Percentiles rank a stretch among this genome's conserved stretches.
These are phyloP conservation scores for Xyrauchen texanus DNA, from an alignment of 2,113 vertebrate genomes.

Conservation along the genomic window DNA sequence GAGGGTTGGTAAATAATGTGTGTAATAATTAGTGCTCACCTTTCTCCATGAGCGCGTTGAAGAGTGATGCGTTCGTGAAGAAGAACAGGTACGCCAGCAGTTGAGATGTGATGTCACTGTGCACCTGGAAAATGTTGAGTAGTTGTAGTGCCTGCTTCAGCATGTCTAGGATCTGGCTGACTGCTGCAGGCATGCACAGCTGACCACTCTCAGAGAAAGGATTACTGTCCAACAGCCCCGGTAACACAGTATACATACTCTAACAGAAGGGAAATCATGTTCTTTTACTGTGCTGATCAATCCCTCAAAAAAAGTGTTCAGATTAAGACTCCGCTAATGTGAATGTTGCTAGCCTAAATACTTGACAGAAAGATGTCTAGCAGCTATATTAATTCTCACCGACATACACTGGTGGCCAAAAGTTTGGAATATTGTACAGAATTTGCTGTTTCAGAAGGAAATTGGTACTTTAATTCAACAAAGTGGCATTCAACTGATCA, in stretches of 20 bases:
- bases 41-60: conserved; percentile 81
- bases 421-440: no score
- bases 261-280: conserved; percentile 43
- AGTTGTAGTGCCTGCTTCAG: conserved; percentile 73
- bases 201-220: conserved; percentile 74
- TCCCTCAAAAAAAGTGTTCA: no score
- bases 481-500: no score
- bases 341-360: no score
- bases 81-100: conserved; percentile 79
- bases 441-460: no score
- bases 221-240: conserved; percentile 76
- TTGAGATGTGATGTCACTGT: conserved; percentile 73
- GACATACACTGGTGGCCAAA: no score
- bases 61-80: conserved; percentile 80
- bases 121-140: conserved; percentile 72
- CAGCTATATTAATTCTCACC: no score
- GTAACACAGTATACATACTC: conserved; percentile 75
- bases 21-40: conserved; percentile 59
- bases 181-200: conserved; percentile 66
- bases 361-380: no score
- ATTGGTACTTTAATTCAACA: no score
- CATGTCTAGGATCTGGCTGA: conserved; percentile 68
- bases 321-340: no score
- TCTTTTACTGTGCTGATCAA: no score
- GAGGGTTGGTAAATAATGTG: no score